Base-by-base conservation (phyloP, 2,888 invertebrate genomes). In the Thymelicus sylvestris region DNA sequence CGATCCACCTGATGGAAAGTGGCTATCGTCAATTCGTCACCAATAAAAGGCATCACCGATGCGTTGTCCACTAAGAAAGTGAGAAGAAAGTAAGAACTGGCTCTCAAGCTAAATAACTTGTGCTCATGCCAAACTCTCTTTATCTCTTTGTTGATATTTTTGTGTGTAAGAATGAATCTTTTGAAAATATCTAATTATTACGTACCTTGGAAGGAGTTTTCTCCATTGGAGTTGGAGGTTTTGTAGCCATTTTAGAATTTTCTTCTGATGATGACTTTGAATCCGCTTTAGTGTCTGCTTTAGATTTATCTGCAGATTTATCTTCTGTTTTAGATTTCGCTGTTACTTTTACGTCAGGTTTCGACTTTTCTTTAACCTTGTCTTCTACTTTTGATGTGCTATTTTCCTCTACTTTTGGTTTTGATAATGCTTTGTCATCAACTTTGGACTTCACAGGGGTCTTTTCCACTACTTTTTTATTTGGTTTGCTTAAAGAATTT, bases 201-300 rank as follows among this genome's bases (percentile, higher is more conserved):
- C 55, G 12, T 85, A 92, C 93, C 90, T 93, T 93, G 6, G 92
- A 88, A 55, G 92, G 86, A 59, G 84, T 74, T 73, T 92, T 92
- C 74, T 92, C 92, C 50, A 89, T n/a, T n/a, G n/a, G 71, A 0
- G n/a, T n/a, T n/a, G 91, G 86, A 47, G 94, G 93, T 81, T 93
- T 94, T 0, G 93, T 91, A 13, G 93, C 90, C 93, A 93, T 93
- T 77, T 88, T 89, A 39, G 84, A 67, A 75, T 84, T 85, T 15
- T 89, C 89, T 77, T 92, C 90, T 24, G 60, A 41, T 15, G 50
- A 19, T 15, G 52, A 70, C 31, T 70, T 70, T 7, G 44, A 38
- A 19, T 63, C 68, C 65, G 75, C 70, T 76, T 87, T 89, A 61
- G 82, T 84, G 75, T 81, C 78, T 73, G 72, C 73, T 76, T 81